Evolutionary conservation across 2,888 invertebrate genomes (phyloP), one percentile per base, ranked within the genome.

Genomic region (Trachelus tabidus): DNA sequence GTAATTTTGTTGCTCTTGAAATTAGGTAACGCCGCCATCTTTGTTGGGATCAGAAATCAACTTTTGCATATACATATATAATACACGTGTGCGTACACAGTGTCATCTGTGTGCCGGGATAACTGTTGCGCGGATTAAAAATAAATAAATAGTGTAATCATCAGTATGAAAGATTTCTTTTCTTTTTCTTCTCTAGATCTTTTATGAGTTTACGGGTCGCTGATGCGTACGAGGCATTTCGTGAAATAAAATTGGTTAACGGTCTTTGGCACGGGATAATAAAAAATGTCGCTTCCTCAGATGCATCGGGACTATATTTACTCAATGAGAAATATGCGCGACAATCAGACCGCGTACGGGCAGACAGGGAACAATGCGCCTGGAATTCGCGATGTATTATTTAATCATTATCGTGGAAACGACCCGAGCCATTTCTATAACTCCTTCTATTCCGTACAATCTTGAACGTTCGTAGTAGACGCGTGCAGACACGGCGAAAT

Each of bases 401-500:
- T 56, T 56, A 56, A 23, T 56, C 56, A 56, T 56, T 56, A 56
- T 56, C 56, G 56, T 56, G 23, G 2, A 56, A 56, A 56, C 56
- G 56, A 56, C 56, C 23, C 2, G 9, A 56, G 23, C 9, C 56
- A 23, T 56, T 56, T 56, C 15, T 37, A 37, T 56, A 9, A 15
- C 9, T 56, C 23, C 23, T 56, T 56, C 56, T 56, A 2, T 56
- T 56, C 23, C 78, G 56, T 68, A 73, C 78, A 35, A 73, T 68
- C 73, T 73, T 71, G 35, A 35, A 35, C 35, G 73, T 73, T 74
- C 74, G 56, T 40, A 68, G 73, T 76, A 34, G 56, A 56, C 69
- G 75, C n/a, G 40, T 35, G 35, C 75, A 73, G 79, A 80, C 76
- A 79, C 76, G 80, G 75, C 73, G 77, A 80, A 79, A 80, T 80